Conservation (phyloP, 53 echinoderm and acorn worm genomes). For the Luidia sarsii region DNA sequence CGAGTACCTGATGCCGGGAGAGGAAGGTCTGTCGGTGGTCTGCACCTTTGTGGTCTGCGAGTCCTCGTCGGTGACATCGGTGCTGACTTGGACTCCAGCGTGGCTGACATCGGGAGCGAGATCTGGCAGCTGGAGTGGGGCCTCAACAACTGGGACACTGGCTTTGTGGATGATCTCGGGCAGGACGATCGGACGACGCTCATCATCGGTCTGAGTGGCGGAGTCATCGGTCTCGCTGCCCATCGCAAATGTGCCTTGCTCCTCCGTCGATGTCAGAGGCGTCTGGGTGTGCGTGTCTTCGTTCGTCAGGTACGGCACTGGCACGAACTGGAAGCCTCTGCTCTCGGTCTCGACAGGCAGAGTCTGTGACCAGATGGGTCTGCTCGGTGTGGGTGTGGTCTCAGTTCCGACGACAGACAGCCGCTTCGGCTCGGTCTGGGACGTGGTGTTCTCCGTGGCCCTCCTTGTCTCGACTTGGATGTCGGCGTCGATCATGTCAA, state of each 20-base stretch:
- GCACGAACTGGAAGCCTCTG: constrained; percentile 43
- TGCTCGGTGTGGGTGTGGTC: background rate
- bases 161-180: constrained; percentile 32
- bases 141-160: constrained; percentile 11
- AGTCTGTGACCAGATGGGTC: constrained; percentile 35
- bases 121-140: background rate
- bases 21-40: constrained; percentile 42
- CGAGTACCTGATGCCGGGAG: constrained; percentile 51
- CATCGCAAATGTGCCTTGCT: constrained; percentile 6
- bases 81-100: constrained; percentile 22
- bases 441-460: constrained; percentile 11
- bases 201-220: constrained; percentile 39
- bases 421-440: constrained; percentile 6
- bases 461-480: constrained; percentile 40
- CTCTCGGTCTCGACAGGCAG: constrained; percentile 15
- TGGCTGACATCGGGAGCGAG: constrained; percentile 26
- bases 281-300: constrained; percentile 49
- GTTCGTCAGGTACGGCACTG: constrained; percentile 38
- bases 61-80: constrained; percentile 1
- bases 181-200: constrained; percentile 27
- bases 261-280: constrained; percentile 5
- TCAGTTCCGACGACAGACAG: constrained; percentile 14
- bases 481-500: constrained; percentile 51
- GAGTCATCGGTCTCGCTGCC: constrained; percentile 7
- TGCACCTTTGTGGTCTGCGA: constrained; percentile 14